Conservation (phyloP, 1,140 invertebrate species). For the Macrobrachium nipponense region DNA sequence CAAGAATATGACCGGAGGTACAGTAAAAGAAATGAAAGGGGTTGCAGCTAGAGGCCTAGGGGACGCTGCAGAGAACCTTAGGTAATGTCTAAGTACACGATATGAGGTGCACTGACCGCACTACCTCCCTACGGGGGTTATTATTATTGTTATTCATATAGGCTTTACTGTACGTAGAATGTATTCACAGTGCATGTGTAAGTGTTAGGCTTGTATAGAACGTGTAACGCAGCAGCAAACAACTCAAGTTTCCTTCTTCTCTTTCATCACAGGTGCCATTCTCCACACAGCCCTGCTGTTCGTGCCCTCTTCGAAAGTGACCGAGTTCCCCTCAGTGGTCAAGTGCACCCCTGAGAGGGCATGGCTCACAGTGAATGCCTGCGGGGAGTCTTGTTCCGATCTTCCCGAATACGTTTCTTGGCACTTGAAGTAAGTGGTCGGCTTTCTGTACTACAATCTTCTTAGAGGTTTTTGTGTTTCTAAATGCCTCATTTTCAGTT, state of each 20-base stretch:
- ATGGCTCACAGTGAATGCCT: not conserved
- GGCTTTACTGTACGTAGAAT: too few species aligned
- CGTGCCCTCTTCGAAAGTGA: conserved; percentile 21
- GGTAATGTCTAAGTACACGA: too few species aligned
- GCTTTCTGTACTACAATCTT: too few species aligned
- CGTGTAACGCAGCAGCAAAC: not conserved
- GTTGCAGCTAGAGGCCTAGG: too few species aligned
- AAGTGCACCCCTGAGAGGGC: conserved; percentile 7
- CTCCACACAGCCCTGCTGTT: conserved; percentile 39
- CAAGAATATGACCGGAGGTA: too few species aligned
- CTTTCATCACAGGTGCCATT: conserved; percentile 30
- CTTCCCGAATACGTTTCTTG: not conserved
- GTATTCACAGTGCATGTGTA: conserved; percentile 20
- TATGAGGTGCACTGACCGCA: too few species aligned
- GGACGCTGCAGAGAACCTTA: too few species aligned
- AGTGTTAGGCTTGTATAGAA: not conserved
- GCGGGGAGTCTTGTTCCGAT: not conserved
- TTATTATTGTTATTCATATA: too few species aligned
- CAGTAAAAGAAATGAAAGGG: too few species aligned
- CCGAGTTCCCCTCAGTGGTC: not conserved
- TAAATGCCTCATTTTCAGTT: not conserved
- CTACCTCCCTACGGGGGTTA: too few species aligned
- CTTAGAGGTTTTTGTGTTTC: too few species aligned
- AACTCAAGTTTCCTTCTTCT: not conserved
- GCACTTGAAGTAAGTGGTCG: conserved; percentile 4